Base-by-base conservation (phyloP, 2,797 vertebrate species). In the Poeciliopsis paucimaculata region DNA sequence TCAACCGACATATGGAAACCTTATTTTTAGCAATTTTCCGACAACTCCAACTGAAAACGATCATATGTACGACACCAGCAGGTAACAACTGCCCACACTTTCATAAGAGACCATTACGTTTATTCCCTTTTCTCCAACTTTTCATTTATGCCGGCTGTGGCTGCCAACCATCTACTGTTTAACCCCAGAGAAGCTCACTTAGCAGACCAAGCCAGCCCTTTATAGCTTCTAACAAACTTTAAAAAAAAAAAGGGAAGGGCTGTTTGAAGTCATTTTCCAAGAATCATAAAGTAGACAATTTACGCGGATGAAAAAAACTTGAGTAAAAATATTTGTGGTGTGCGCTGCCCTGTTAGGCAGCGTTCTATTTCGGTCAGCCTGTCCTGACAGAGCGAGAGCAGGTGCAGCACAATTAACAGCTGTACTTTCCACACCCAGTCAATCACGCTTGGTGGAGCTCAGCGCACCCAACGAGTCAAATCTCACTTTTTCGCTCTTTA, bases 391-490 rank as follows among this genome's bases (percentile, higher is more conserved):
- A 90, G 87, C 39, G 70, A 87, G 85, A 93, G 93, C 95, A 96
- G 94, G 94, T 96, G 95, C 91, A 82, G 87, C 75, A 95, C 92
- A 95, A 92, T 91, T 90, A 90, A 90, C 94, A 95, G 94, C 93
- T 95, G 91, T 82, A 82, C 78, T 72, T 75, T 77, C 47, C 73
- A 43, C 53, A 26, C 28, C 26, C 77, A 75, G 76, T 88, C 89
- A 78, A 72, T 84, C 84, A 41, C 83, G 77, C 73, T 84, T 11
- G n/a, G 23, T 13, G 34, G 12, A 83, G 72, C 39, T 66, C 73
- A 45, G 68, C 68, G 51, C 70, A n/a, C n/a, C 43, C 23, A 12
- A 57, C 4, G 75, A 53, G 28, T 2, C 8, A 77, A 81, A 75
- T 60, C 57, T 75, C n/a, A 28, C 46, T 16, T 10, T 71, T 46